Evolutionary conservation across 1,140 invertebrate species (phyloP), one percentile per base, ranked within the genome.

Genomic region (Lepidurus packardi): DNA sequence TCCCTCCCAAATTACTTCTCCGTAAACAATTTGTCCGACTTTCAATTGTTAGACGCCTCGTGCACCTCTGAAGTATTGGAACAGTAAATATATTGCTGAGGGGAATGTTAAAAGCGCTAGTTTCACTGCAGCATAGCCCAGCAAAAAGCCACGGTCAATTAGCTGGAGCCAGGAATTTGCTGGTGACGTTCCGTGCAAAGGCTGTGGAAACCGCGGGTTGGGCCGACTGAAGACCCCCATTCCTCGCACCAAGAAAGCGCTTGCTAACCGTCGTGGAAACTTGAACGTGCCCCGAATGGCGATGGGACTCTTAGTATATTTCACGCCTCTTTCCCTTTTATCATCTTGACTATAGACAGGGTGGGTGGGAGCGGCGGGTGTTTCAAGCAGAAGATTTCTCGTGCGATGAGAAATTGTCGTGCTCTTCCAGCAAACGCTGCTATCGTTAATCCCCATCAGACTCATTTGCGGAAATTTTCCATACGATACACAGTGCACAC

Each of bases 51-150:
- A 65, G 21, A 13, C 16, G 16, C 21, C 53, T 21, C 21, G 16
- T 5, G 53, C 53, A n/a, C 53, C 53, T 65, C 6, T 65, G 13
- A n/a, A 21, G n/a, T n/a, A 65, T 65, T 65, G 53, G 53, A 65
- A 65, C 53, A 65, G 53, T 65, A 65, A 65, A 65, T 65, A 65
- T 21, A 65, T 65, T 65, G 53, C 53, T 65, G 53, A 65, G 53
- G 5, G 53, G 53, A 65, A 65, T 65, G 16, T 65, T 65, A 21
- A 65, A n/a, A 65, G 53, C 53, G 7, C 53, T 34, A 34, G 34
- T 34, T 34, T 34, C 53, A 65, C 9, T 13, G 53, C 53, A n/a
- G 16, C 53, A 21, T 65, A 65, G 16, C 21, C 21, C 10, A n/a
- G 53, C 53, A 65, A 21, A 65, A 65, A 65, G 53, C n/a, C 21